Base-by-base conservation (phyloP, 2,888 invertebrate species). In the Neoitamus cyanurus region DNA sequence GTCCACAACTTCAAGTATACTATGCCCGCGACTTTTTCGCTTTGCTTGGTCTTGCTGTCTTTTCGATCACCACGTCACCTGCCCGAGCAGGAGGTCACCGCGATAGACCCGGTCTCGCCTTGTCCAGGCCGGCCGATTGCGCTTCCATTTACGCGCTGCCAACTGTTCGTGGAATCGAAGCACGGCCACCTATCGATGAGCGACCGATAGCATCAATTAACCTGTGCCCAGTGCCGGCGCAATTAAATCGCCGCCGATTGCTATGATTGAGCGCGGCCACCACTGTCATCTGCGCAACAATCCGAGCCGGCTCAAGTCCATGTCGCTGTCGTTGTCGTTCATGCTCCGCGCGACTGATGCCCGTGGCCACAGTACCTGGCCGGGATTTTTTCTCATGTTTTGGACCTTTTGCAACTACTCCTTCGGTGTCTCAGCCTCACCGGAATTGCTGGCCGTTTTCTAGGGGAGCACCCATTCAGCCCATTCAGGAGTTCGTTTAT, bases 171-270 rank as follows among this genome's bases (percentile, higher is more conserved):
- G 34, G 42, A 58, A 48, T 48, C 69, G 37, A 36, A 25, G 20
- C 36, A 37, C 36, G 58, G 30, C 69, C 69, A 82, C 20, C 82
- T 37, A 34, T 69, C n/a, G 69, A 82, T 68, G 69, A 69, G 36
- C 28, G 15, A 9, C 37, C 82, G 82, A 82, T 82, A 82, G 34
- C 69, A 82, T 69, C 82, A 82, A 82, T 82, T 82, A 82, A 82
- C 82, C 69, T 82, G 69, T 28, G 82, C 69, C 82, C 68, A 82
- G 82, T 69, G 36, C 34, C 36, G 80, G 28, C 30, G 80, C 82
- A 82, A 82, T 82, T 82, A 69, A 82, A 82, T 82, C 69, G 69
- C 82, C 82, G 82, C 69, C 82, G 82, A 82, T 82, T 82, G 69
- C 37, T 68, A 69, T 82, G 82, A 82, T 82, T 82, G 82, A 82